Evolutionary conservation across 2,797 vertebrate genomes (phyloP).

Genomic region (Peromyscus nudipes): DNA sequence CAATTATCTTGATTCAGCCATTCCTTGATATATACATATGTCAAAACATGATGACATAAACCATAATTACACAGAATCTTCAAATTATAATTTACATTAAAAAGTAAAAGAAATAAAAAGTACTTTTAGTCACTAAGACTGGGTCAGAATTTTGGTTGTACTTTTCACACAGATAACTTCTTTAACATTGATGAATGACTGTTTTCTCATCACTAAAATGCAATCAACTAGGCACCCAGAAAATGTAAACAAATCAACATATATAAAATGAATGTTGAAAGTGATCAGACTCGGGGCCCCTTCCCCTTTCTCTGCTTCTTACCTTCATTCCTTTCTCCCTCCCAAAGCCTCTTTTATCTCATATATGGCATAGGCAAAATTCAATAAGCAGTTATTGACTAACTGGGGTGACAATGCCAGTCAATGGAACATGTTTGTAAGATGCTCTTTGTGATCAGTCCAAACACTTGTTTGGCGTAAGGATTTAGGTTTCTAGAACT

Average conservation of each 20-base stretch:
- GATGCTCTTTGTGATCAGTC: background rate
- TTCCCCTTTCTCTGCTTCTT: background rate
- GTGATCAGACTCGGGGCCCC: background rate
- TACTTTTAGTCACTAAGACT: background rate
- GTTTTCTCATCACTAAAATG: conserved; percentile 31
- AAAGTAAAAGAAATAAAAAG: background rate
- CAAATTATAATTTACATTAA: background rate
- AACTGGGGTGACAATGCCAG: background rate
- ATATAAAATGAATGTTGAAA: background rate
- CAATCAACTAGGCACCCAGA: background rate
- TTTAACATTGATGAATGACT: background rate
- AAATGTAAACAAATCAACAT: background rate
- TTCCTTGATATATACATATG: too few relatives aligned
- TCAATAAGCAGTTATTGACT: background rate
- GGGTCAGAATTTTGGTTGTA: background rate
- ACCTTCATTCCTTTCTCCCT: background rate
- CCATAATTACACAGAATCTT: background rate
- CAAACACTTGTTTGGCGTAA: background rate
- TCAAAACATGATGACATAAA: background rate
- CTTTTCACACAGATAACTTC: background rate
- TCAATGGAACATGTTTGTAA: background rate
- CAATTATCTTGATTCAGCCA: background rate
- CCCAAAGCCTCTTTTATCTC: background rate
- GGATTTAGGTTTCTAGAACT: conserved; percentile 5
- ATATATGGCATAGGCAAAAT: background rate